Evolutionary conservation across 2,888 invertebrate genomes (phyloP).

Genomic region (Eupsilia transversa): DNA sequence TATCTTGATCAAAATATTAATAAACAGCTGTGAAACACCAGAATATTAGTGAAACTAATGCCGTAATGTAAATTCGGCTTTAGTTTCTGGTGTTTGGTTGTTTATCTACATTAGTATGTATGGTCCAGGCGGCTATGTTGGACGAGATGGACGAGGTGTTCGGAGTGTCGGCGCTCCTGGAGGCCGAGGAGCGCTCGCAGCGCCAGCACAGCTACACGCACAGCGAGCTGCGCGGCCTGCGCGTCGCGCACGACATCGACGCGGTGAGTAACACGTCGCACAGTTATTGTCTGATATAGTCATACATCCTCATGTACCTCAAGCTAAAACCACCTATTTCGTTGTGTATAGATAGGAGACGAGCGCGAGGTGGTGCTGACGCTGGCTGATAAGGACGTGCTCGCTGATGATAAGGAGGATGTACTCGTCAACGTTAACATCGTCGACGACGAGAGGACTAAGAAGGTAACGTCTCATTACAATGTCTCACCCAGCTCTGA

Average conservation of each 20-base stretch:
- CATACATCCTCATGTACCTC: background rate
- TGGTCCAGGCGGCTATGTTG: constrained; percentile 95
- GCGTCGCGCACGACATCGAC: constrained; percentile 91
- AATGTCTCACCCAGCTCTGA: no score
- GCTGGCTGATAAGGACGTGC: constrained; percentile 97
- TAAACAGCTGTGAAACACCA: no score
- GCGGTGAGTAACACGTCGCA: constrained; percentile 16
- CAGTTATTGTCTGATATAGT: background rate
- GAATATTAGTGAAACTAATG: no score
- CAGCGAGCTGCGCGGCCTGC: constrained; percentile 95
- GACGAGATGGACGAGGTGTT: constrained; percentile 99
- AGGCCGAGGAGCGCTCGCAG: constrained; percentile 92
- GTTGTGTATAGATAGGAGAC: constrained; percentile 89
- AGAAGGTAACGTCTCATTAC: constrained; percentile 88
- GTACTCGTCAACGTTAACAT: constrained; percentile 98
- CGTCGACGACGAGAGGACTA: constrained; percentile 95
- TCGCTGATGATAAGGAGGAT: constrained; percentile 96
- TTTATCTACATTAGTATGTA: background rate
- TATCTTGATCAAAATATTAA: no score
- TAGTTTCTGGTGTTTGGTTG: background rate
- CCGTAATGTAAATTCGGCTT: background rate
- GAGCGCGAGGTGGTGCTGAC: constrained; percentile 97
- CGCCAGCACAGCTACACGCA: constrained; percentile 92
- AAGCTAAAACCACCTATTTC: background rate
- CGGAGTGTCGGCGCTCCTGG: constrained; percentile 96